Conservation (phyloP, 2,888 invertebrate genomes). For the Xylota segnis region DNA sequence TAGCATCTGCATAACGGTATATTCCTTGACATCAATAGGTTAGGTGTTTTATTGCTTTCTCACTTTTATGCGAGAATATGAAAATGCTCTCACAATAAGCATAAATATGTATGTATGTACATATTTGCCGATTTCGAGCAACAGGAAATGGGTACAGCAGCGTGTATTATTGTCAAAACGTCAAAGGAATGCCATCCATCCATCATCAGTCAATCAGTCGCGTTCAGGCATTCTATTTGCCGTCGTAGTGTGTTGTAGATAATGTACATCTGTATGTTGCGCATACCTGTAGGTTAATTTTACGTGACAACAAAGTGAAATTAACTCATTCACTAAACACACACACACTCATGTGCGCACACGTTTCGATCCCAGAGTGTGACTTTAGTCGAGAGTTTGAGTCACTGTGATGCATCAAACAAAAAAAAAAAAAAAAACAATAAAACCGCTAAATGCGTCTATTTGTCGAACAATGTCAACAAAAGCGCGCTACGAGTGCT, state of each 20-base stretch:
- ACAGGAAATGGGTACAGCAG: constrained; percentile 57
- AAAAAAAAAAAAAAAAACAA: not conserved
- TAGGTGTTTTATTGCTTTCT: constrained; percentile 9
- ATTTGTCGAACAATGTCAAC: constrained; percentile 44
- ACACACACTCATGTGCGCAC: constrained; percentile 1
- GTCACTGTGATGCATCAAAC: not conserved
- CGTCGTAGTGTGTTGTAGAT: constrained; percentile 21
- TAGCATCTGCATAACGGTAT: constrained; percentile 32
- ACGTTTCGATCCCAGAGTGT: constrained; percentile 2
- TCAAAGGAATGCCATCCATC: constrained; percentile 52
- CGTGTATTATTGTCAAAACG: constrained; percentile 39
- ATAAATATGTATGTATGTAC: not conserved
- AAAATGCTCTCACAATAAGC: constrained; percentile 7
- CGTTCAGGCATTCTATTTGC: constrained; percentile 46
- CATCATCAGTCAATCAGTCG: constrained; percentile 55
- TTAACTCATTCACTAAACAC: constrained; percentile 51
- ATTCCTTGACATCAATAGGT: constrained; percentile 23
- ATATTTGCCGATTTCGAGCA: constrained; percentile 6
- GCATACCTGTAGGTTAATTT: constrained; percentile 49
- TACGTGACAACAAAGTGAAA: constrained; percentile 74
- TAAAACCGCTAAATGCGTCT: not conserved
- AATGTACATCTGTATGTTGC: constrained; percentile 48
- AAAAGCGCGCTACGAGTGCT: constrained; percentile 11
- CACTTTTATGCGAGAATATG: not conserved
- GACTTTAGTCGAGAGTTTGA: constrained; percentile 12